A percentile compares a stretch with the other conserved stretches of the same genome.
Conservation (phyloP, 2,797 vertebrate species). For the Sebastes glaucus region DNA sequence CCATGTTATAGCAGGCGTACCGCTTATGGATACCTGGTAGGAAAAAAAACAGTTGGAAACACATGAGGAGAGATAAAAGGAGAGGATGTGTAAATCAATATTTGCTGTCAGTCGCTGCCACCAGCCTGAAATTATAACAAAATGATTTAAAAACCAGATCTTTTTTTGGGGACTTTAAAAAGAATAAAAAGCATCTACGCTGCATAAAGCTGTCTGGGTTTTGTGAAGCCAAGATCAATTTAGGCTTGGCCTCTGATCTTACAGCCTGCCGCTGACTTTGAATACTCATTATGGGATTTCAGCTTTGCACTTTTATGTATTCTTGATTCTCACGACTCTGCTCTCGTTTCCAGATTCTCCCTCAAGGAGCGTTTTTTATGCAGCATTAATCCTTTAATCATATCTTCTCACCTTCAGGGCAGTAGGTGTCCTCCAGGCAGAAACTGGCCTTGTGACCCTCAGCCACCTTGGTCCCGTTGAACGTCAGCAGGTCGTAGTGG, state of each 20-base stretch:
- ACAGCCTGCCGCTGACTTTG: constrained; percentile 20
- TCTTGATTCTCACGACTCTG: constrained; percentile 9
- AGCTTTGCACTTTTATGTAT: constrained; percentile 28
- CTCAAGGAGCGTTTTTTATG: background rate
- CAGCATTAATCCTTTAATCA: background rate
- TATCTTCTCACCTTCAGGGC: constrained; percentile 87
- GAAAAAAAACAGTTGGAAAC: background rate
- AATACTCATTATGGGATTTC: constrained; percentile 50
- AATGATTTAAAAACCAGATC: constrained; percentile 19
- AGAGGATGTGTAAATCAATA: background rate
- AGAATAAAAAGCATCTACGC: constrained; percentile 23
- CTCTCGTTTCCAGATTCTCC: constrained; percentile 1
- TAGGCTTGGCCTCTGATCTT: constrained; percentile 53
- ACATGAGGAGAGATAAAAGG: background rate
- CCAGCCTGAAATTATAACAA: constrained; percentile 30
- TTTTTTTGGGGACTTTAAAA: constrained; percentile 24
- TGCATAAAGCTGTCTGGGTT: constrained; percentile 26
- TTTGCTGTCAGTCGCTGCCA: background rate
- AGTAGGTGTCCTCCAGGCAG: constrained; percentile 96
- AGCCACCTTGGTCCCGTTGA: constrained; percentile 94
- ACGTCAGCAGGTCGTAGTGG: constrained; percentile 94
- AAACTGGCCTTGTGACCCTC: constrained; percentile 99
- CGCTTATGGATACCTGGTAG: constrained; percentile 86
- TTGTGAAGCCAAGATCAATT: constrained; percentile 42
- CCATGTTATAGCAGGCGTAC: constrained; percentile 94